Conservation (phyloP, 2,113 vertebrate species). For the Petrocephalus zakoni region DNA sequence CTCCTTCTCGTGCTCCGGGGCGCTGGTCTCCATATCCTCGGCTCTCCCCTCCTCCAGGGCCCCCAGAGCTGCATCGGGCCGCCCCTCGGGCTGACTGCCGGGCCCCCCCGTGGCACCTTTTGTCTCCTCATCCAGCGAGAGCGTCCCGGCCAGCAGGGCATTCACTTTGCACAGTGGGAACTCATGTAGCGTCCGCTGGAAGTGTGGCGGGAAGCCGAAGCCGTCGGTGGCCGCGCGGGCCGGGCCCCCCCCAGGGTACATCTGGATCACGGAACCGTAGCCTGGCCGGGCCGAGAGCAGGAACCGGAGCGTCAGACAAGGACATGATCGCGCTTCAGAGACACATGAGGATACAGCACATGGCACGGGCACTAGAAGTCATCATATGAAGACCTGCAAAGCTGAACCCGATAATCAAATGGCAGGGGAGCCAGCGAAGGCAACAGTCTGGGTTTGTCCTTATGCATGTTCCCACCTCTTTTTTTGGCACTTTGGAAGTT, state of each 20-base stretch:
- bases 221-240: constrained; percentile 79
- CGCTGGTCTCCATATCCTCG: constrained; percentile 38
- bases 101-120: constrained; percentile 13
- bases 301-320: not conserved
- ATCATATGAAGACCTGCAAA: too few relatives aligned
- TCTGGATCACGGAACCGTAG: constrained; percentile 86
- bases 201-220: constrained; percentile 85
- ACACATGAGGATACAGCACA: not conserved
- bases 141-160: constrained; percentile 74
- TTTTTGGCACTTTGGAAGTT: too few relatives aligned
- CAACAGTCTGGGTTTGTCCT: too few relatives aligned
- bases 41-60: constrained; percentile 39
- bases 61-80: constrained; percentile 33
- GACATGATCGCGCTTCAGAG: not conserved
- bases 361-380: too few relatives aligned
- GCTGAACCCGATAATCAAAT: too few relatives aligned
- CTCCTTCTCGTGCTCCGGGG: constrained; percentile 45
- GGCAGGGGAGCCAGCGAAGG: too few relatives aligned
- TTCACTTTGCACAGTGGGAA: constrained; percentile 87
- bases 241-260: constrained; percentile 84
- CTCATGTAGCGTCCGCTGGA: constrained; percentile 76
- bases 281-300: constrained; percentile 54
- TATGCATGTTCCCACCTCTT: too few relatives aligned
- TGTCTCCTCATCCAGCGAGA: constrained; percentile 58
- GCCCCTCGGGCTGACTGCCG: not conserved